Evolutionary conservation across 2,888 invertebrate species (phyloP), one percentile per base, ranked within the genome.

Genomic region (Mechanitis messenoides): DNA sequence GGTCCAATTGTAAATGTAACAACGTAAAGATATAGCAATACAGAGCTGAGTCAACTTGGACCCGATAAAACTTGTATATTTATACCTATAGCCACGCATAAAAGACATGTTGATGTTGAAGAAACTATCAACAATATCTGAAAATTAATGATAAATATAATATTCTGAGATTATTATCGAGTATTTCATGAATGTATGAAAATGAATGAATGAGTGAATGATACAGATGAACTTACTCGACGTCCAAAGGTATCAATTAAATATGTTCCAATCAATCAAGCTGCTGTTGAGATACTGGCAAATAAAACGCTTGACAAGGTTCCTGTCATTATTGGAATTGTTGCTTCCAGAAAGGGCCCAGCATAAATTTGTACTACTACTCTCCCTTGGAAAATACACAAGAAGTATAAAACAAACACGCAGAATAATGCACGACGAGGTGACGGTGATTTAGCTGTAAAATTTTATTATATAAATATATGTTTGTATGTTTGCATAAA

Each of bases 291-390:
- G 3, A 80, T 60, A 0, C 79, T 63, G 1, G 81, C 84, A 1
- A 86, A 68, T 35, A 84, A 7, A 0, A 84, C 73, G 33, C 80
- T 78, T 59, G 81, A 75, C 1, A 84, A 20, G 0, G 77, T 81
- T 0, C 87, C 57, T 0, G 87, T 82, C 65, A 82, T 75, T 45
- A 59, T 72, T 0, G 86, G 85, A 0, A 84, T 72, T 0, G 83
- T 84, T 57, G 80, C 74, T 0, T 65, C 64, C 63, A 87, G 86
- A 42, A 87, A 61, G 0, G 84, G 84, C 9, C 77, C 80, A 0
- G 87, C 85, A 63, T 83, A 87, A 35, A 87, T 85, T 65, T 85
- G 83, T 0, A 87, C 69, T 0, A 79, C 79, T 0, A 84, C 72
- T 0, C 85, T 60, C 0, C 87, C 87, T 78, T 87, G 85, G 71